These are phyloP conservation scores for Hydropsyche betteni DNA, from an alignment of 2,888 invertebrate species.

Conservation along the genomic window DNA sequence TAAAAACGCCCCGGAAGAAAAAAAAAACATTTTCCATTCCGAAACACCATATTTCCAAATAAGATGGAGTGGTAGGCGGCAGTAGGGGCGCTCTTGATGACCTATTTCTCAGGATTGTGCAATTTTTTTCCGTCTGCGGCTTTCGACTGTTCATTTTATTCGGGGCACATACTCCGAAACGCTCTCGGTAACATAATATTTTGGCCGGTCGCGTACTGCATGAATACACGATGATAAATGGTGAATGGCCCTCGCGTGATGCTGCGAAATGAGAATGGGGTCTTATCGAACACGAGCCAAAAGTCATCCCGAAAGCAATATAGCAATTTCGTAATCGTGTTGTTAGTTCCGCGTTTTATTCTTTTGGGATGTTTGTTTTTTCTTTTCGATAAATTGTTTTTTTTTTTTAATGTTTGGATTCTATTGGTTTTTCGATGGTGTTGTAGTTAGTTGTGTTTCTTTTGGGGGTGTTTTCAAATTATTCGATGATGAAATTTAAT, in stretches of 20 bases:
- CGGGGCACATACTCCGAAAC: slow-evolving; percentile 31
- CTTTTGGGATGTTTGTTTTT: too few species aligned
- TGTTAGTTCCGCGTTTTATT: too few species aligned
- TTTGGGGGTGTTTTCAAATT: too few species aligned
- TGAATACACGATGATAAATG: slow-evolving; percentile 38
- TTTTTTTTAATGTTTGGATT: too few species aligned
- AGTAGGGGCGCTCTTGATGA: slow-evolving; percentile 2
- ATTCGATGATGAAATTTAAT: too few species aligned
- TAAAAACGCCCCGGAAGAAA: neutral
- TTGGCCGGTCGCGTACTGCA: slow-evolving; percentile 26
- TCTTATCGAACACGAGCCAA: neutral
- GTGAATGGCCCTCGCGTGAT: slow-evolving; percentile 19
- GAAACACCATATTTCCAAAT: too few species aligned
- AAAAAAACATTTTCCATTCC: neutral
- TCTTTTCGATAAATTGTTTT: too few species aligned
- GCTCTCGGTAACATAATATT: slow-evolving; percentile 30
- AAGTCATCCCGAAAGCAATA: neutral
- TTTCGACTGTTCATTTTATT: slow-evolving; percentile 28
- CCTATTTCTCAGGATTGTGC: slow-evolving; percentile 28
- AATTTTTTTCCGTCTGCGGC: slow-evolving; percentile 16
- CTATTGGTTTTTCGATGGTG: too few species aligned
- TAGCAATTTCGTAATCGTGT: neutral
- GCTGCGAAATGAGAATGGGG: slow-evolving; percentile 21
- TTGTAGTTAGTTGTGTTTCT: too few species aligned
- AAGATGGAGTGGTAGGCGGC: too few species aligned